Percentiles rank a stretch among this genome's conserved stretches.
These are phyloP conservation scores for Oasisia sp. DNA, from an alignment of 2,888 invertebrate species.

Conservation along the genomic window DNA sequence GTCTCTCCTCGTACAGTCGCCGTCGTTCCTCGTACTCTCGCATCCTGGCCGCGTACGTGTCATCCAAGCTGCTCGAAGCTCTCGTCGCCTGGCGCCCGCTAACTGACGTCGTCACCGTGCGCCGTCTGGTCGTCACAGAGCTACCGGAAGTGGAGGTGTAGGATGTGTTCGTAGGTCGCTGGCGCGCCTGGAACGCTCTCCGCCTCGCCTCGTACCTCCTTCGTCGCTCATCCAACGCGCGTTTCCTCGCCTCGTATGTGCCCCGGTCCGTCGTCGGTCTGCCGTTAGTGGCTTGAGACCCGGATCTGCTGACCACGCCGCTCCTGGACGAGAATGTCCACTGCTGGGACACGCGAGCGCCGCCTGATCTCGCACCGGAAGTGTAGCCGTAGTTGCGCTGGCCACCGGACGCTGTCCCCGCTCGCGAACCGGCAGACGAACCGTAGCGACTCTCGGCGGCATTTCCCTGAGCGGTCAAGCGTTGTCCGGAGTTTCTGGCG, in stretches of 20 bases:
- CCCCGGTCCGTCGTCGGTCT: not conserved
- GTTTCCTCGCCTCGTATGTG: constrained; percentile 20
- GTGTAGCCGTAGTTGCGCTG: not conserved
- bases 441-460: not conserved
- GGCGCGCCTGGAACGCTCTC: not conserved
- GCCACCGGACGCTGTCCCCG: not conserved
- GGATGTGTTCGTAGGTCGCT: not conserved
- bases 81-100: not conserved
- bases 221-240: constrained; percentile 26
- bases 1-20: constrained; percentile 24
- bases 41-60: not conserved
- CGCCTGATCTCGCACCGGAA: not conserved
- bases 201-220: not conserved
- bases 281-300: not conserved
- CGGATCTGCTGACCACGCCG: not conserved
- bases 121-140: not conserved
- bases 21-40: constrained; percentile 25
- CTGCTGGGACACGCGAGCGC: not conserved
- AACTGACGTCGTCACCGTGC: not conserved
- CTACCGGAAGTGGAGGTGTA: not conserved
- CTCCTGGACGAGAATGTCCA: not conserved
- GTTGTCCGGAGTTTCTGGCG: not conserved
- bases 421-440: not conserved
- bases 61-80: not conserved
- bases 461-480: not conserved